These are phyloP conservation scores for Turnix velox DNA, from an alignment of 2,113 vertebrate species.

Conservation along the genomic window DNA sequence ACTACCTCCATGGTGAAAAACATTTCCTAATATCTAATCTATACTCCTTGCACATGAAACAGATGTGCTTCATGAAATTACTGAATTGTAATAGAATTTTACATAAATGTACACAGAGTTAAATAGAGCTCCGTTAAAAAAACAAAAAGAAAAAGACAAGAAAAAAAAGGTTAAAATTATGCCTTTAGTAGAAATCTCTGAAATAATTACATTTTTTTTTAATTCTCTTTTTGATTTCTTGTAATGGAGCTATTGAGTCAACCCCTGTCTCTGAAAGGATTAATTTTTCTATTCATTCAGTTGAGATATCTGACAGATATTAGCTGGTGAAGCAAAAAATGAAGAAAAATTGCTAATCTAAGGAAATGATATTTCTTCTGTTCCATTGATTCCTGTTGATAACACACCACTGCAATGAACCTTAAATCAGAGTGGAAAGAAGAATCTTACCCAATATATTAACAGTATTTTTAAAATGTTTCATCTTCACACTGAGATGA, in stretches of 20 bases:
- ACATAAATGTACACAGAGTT: neutral
- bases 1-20: no score
- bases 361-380: neutral
- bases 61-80: neutral
- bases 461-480: neutral
- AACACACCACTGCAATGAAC: neutral
- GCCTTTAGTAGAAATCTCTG: neutral
- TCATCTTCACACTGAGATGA: neutral
- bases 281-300: neutral
- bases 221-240: neutral
- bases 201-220: neutral
- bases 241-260: neutral
- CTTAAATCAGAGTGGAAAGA: neutral
- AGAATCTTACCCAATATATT: neutral
- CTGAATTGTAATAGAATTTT: neutral
- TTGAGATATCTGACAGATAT: neutral
- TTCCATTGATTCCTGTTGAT: neutral
- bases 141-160: neutral
- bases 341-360: neutral
- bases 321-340: neutral
- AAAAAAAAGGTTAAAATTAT: neutral
- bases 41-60: neutral
- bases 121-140: neutral
- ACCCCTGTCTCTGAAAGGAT: neutral
- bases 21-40: no score